phyloP scores from a whole-genome alignment of 2,888 invertebrate species.

The Dicyrtoma fusca region DNA sequence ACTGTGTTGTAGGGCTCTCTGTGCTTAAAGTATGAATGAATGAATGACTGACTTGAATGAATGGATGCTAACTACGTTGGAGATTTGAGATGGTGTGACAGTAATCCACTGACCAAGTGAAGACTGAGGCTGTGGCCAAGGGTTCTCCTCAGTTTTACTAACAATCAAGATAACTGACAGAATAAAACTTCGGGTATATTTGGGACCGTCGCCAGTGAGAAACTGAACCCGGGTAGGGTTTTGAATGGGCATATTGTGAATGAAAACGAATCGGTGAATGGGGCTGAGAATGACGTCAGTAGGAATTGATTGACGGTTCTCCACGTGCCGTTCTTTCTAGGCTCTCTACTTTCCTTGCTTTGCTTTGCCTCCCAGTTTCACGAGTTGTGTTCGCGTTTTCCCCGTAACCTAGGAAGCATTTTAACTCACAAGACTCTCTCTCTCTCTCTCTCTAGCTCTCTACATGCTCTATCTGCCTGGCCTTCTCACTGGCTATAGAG shows the following conservation, averaged over 20 bases:
- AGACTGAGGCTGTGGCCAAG: constrained; percentile 25
- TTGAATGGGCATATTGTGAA: constrained; percentile 57
- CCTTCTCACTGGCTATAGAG: background rate
- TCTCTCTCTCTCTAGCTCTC: background rate
- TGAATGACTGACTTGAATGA: too few species aligned
- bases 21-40: too few species aligned
- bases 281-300: constrained; percentile 69
- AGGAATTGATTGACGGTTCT: constrained; percentile 69
- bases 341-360: constrained; percentile 31
- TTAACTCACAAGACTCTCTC: background rate
- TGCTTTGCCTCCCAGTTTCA: background rate
- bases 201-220: constrained; percentile 48
- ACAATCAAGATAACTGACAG: constrained; percentile 10
- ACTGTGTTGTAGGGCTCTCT: too few species aligned
- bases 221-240: constrained; percentile 57
- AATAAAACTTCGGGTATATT: constrained; percentile 39
- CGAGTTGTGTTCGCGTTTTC: constrained; percentile 16
- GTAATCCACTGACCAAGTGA: constrained; percentile 22
- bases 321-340: constrained; percentile 59
- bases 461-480: background rate
- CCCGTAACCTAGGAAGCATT: constrained; percentile 7
- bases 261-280: constrained; percentile 57
- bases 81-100: constrained; percentile 10
- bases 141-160: constrained; percentile 24
- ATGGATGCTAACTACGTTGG: too few species aligned